These are phyloP conservation scores for Drusus annulatus DNA, from an alignment of 1,140 invertebrate genomes.

Conservation along the genomic window DNA sequence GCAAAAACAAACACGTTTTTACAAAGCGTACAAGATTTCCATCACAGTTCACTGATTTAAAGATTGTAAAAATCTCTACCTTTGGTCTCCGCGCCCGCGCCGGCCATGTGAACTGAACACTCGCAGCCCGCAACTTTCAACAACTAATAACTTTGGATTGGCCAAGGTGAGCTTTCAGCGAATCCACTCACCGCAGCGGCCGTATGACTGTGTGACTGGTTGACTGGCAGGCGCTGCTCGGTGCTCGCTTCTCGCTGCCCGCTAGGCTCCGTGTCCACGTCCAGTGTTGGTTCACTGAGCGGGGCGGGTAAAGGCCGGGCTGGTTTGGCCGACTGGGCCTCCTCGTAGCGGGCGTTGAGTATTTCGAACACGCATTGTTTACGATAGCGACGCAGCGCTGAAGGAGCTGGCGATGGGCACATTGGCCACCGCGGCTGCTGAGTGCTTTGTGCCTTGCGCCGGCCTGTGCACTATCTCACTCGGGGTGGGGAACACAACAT, in stretches of 20 bases:
- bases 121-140: too few relatives aligned
- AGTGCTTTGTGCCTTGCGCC: neutral
- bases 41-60: neutral
- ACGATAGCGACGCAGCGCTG: neutral
- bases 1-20: too few relatives aligned
- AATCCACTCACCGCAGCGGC: too few relatives aligned
- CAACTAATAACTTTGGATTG: neutral
- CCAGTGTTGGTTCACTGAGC: too few relatives aligned
- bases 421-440: neutral
- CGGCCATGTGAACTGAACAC: too few relatives aligned
- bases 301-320: too few relatives aligned
- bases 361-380: constrained; percentile 29
- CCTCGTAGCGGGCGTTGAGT: neutral
- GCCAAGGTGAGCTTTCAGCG: constrained; percentile 8
- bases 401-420: neutral
- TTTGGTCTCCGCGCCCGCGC: neutral
- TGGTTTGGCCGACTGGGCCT: too few relatives aligned
- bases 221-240: too few relatives aligned
- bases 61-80: neutral
- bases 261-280: too few relatives aligned
- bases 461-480: constrained; percentile 26
- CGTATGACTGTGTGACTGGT: too few relatives aligned
- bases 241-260: too few relatives aligned
- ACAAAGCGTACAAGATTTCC: neutral
- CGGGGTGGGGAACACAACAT: constrained; percentile 8